Percentiles rank a stretch among this genome's conserved stretches.
Evolutionary conservation across 2,797 vertebrate species (phyloP).

Genomic region (Amblyopsis hoosieri): DNA sequence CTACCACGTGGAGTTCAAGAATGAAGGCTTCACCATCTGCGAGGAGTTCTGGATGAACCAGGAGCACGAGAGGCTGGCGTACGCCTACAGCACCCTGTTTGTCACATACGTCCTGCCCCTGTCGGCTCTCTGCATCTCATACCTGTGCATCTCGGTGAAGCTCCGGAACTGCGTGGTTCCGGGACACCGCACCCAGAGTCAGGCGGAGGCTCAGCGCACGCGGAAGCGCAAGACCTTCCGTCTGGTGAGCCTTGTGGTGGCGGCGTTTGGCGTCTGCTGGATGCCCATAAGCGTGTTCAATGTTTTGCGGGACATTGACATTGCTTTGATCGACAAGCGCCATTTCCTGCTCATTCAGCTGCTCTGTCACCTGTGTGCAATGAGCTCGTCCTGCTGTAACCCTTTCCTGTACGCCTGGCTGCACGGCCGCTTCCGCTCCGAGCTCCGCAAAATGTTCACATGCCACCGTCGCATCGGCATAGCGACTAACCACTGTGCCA

Average conservation of each 20-base stretch:
- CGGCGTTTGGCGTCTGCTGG: constrained; percentile 86
- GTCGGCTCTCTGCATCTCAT: constrained; percentile 85
- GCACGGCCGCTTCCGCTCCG: constrained; percentile 85
- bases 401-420: constrained; percentile 91
- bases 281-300: constrained; percentile 90
- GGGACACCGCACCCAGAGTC: constrained; percentile 83
- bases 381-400: constrained; percentile 91
- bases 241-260: constrained; percentile 84
- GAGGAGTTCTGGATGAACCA: constrained; percentile 91
- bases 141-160: constrained; percentile 87
- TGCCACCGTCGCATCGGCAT: constrained; percentile 80
- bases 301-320: constrained; percentile 86
- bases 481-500: constrained; percentile 79
- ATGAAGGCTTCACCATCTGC: constrained; percentile 86
- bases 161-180: constrained; percentile 86
- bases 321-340: constrained; percentile 84
- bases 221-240: constrained; percentile 88
- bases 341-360: constrained; percentile 89
- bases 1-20: constrained; percentile 86
- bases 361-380: constrained; percentile 87
- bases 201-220: constrained; percentile 79
- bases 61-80: constrained; percentile 80
- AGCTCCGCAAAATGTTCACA: constrained; percentile 84
- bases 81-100: constrained; percentile 86
- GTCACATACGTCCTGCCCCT: constrained; percentile 88